These are phyloP conservation scores for Corydoras sp. DNA, from an alignment of 2,113 vertebrate genomes.

Conservation along the genomic window DNA sequence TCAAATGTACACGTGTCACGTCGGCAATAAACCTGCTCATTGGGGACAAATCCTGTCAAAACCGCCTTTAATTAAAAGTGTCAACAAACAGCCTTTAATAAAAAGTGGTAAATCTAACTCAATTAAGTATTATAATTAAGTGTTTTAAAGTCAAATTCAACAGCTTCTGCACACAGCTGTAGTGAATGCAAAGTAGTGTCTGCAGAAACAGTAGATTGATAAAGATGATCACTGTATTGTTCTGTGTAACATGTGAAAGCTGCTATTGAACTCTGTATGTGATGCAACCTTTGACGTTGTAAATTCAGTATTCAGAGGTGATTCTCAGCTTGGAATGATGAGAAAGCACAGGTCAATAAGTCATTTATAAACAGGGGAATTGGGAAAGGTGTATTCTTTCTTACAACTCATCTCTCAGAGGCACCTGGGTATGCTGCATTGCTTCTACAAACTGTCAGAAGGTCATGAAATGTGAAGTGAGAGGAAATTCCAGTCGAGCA, in stretches of 20 bases:
- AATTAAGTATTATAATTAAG: too few relatives aligned
- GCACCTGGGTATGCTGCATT: slow-evolving; percentile 16
- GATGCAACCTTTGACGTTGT: slow-evolving; percentile 36
- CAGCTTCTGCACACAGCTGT: too few relatives aligned
- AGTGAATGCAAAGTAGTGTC: too few relatives aligned
- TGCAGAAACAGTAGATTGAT: too few relatives aligned
- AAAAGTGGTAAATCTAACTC: too few relatives aligned
- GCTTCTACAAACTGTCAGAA: slow-evolving; percentile 39
- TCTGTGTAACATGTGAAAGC: slow-evolving; percentile 3
- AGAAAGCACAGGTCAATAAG: slow-evolving; percentile 51
- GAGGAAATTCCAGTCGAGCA: not conserved
- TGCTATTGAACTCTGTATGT: slow-evolving; percentile 4
- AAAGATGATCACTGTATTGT: not conserved
- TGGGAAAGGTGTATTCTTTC: slow-evolving; percentile 33
- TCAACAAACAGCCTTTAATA: too few relatives aligned
- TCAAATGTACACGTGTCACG: too few relatives aligned
- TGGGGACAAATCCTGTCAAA: too few relatives aligned
- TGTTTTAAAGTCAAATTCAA: too few relatives aligned
- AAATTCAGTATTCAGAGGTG: slow-evolving; percentile 38
- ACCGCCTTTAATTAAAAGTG: too few relatives aligned
- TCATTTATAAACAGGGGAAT: slow-evolving; percentile 32
- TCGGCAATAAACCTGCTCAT: too few relatives aligned
- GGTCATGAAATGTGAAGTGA: not conserved
- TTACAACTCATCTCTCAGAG: slow-evolving; percentile 34
- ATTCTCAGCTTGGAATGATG: slow-evolving; percentile 40